phyloP scores from a whole-genome alignment of 2,797 vertebrate genomes.

The Rhyacichthys aspro region DNA sequence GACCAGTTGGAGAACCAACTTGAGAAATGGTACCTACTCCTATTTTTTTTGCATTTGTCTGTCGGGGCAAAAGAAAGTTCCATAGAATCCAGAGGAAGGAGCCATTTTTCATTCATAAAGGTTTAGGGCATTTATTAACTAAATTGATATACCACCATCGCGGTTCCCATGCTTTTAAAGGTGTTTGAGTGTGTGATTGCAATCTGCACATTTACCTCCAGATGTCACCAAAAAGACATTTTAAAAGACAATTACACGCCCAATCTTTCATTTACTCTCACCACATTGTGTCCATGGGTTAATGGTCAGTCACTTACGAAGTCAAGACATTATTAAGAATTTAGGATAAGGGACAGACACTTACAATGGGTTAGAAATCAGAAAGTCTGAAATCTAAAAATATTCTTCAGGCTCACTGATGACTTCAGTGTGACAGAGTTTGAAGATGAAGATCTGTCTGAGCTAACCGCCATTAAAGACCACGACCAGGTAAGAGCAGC shows the following conservation, averaged over 20 bases:
- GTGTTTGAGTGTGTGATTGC: no score
- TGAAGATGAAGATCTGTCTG: conserved; percentile 90
- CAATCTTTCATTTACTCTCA: no score
- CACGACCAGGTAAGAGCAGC: conserved; percentile 58
- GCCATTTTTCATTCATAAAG: no score
- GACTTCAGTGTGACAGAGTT: conserved; percentile 92
- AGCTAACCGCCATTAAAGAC: conserved; percentile 83
- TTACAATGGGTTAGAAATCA: no score
- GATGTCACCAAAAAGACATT: neutral
- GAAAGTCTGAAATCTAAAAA: neutral
- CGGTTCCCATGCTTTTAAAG: neutral
- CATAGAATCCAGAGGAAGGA: no score
- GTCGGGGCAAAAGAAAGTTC: neutral
- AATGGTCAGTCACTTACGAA: no score
- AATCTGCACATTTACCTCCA: neutral
- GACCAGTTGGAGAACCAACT: conserved; percentile 16
- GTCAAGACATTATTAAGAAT: no score
- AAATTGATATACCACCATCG: no score
- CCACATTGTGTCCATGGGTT: no score
- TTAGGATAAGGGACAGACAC: no score
- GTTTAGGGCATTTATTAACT: no score
- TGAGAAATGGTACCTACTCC: conserved; percentile 1
- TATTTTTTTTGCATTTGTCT: neutral
- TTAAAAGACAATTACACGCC: no score
- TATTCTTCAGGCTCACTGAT: conserved; percentile 83